A percentile compares a stretch with the other conserved stretches of the same genome.
These are phyloP conservation scores for Andricus grossulariae DNA, from an alignment of 1,140 invertebrate species.

Conservation along the genomic window DNA sequence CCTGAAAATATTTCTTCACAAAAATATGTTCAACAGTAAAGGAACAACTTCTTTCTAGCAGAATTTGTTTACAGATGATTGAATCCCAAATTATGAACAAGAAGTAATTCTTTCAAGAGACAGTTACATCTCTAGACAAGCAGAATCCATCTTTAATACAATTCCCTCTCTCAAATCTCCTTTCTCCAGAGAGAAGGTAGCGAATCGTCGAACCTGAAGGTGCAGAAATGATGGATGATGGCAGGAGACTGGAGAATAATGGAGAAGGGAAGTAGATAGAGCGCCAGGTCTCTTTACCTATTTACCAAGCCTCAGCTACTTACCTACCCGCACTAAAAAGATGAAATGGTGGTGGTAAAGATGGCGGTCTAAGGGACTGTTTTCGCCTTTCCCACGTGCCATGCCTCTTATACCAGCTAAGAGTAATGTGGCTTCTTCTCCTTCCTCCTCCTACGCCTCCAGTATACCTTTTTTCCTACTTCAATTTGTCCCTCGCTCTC, in stretches of 20 bases:
- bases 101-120: background rate
- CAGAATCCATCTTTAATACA: background rate
- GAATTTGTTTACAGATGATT: too few species aligned
- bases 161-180: background rate
- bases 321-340: constrained; percentile 58
- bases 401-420: constrained; percentile 46
- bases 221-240: background rate
- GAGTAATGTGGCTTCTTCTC: constrained; percentile 23
- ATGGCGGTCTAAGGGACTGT: constrained; percentile 47
- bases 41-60: too few species aligned
- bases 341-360: constrained; percentile 43
- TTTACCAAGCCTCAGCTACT: constrained; percentile 66
- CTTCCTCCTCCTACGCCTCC: constrained; percentile 29
- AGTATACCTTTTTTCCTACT: constrained; percentile 56
- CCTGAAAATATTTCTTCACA: too few species aligned
- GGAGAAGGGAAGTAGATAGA: constrained; percentile 15
- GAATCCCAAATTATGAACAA: background rate
- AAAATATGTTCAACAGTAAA: too few species aligned
- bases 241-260: background rate
- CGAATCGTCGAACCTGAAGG: background rate
- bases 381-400: constrained; percentile 70
- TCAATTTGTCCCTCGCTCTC: constrained; percentile 48
- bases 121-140: background rate
- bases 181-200: constrained; percentile 12
- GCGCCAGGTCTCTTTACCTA: constrained; percentile 61